Conservation (phyloP, 2,797 vertebrate genomes). For the Thunnus albacares region DNA sequence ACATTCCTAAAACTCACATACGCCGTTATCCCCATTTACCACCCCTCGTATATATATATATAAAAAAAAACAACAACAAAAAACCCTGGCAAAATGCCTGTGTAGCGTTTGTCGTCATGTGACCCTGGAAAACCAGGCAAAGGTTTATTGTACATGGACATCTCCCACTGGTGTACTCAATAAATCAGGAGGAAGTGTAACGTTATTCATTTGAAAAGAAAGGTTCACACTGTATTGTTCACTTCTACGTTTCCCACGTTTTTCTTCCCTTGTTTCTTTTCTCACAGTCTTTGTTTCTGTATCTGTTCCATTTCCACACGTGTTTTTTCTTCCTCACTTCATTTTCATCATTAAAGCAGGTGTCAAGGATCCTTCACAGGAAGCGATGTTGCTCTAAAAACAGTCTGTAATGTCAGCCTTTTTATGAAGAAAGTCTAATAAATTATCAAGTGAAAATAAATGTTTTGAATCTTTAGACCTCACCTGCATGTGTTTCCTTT, state of each 20-base stretch:
- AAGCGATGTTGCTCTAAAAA: constrained; percentile 75
- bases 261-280: constrained; percentile 47
- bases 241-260: constrained; percentile 29
- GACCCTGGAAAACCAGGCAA: constrained; percentile 48
- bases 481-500: constrained; percentile 86
- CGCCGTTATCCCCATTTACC: constrained; percentile 22
- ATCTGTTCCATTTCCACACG: constrained; percentile 67
- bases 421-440: constrained; percentile 87
- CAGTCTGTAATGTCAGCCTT: constrained; percentile 87
- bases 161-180: constrained; percentile 57
- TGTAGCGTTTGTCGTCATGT: constrained; percentile 47
- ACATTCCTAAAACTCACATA: constrained; percentile 47
- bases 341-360: constrained; percentile 68
- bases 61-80: constrained; percentile 1
- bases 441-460: constrained; percentile 88
- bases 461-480: constrained; percentile 85
- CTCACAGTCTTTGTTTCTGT: constrained; percentile 69
- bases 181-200: constrained; percentile 61
- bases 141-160: constrained; percentile 54
- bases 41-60: constrained; percentile 8
- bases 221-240: constrained; percentile 67
- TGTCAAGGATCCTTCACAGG: constrained; percentile 72
- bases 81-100: constrained; percentile 42
- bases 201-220: constrained; percentile 48
- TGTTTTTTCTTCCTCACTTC: constrained; percentile 65